phyloP scores from a whole-genome alignment of 2,797 vertebrate species.

The Peromyscus nudipes region DNA sequence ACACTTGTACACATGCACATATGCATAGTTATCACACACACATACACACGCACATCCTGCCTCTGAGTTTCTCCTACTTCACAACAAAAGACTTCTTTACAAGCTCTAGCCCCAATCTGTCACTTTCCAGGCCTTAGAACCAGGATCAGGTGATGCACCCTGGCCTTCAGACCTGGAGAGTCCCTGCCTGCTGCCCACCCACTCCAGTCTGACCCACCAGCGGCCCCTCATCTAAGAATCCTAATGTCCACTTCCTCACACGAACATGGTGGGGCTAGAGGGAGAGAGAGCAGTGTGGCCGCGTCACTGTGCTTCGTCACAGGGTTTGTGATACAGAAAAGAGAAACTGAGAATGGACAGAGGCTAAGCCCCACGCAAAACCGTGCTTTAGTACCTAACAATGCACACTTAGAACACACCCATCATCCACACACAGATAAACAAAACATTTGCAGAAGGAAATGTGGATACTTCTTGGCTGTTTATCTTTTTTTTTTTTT shows the following conservation, averaged over 20 bases:
- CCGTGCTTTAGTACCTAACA: background rate
- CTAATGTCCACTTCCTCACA: background rate
- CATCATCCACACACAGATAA: background rate
- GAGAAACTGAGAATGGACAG: background rate
- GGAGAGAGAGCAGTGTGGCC: accelerated
- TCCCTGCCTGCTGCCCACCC: background rate
- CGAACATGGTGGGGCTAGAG: background rate
- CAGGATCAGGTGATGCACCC: background rate
- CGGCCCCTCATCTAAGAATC: background rate
- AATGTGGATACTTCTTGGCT: background rate
- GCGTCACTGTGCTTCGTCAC: background rate
- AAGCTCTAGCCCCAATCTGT: background rate
- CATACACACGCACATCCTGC: background rate
- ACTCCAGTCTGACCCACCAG: background rate
- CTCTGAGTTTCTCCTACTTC: background rate
- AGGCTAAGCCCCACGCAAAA: background rate
- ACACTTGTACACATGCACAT: background rate
- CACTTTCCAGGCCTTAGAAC: background rate
- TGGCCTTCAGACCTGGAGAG: background rate
- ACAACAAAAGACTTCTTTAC: background rate
- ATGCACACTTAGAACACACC: background rate
- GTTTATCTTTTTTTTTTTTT: background rate
- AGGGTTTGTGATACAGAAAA: background rate
- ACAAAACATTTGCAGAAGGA: background rate
- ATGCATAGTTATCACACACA: background rate